phyloP scores from a whole-genome alignment of 2,888 invertebrate genomes.

The Dasysyrphus tricinctus region DNA sequence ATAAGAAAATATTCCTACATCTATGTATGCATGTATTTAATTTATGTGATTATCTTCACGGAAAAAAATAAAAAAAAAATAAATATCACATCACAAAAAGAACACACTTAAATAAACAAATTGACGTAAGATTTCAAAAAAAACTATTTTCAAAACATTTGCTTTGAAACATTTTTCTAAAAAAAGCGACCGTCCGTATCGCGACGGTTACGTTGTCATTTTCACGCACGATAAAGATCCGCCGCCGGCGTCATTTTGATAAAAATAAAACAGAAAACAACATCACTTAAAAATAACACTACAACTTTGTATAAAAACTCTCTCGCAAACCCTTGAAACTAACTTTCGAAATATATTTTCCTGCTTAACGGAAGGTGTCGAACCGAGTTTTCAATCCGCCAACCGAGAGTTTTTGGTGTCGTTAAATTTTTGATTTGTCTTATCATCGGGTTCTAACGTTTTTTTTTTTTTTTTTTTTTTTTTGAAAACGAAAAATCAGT shows the following conservation, averaged over 20 bases:
- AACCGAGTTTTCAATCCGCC: slow-evolving; percentile 4
- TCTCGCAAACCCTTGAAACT: background rate
- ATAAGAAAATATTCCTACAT: background rate
- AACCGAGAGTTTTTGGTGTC: slow-evolving; percentile 29
- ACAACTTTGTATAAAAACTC: background rate
- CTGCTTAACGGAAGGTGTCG: background rate
- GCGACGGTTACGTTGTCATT: slow-evolving; percentile 28
- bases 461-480: slow-evolving; percentile 21
- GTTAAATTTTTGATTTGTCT: slow-evolving; percentile 53
- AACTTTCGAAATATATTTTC: slow-evolving; percentile 10
- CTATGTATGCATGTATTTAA: background rate
- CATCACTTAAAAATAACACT: slow-evolving; percentile 17
- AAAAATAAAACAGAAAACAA: slow-evolving; percentile 12
- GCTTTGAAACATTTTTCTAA: slow-evolving; percentile 11
- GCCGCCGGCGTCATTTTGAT: slow-evolving; percentile 27
- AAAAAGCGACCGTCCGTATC: slow-evolving; percentile 17
- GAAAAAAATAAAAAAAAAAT: too few species aligned
- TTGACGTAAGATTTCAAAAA: slow-evolving; percentile 49
- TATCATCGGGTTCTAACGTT: slow-evolving; percentile 18
- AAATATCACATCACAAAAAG: slow-evolving; percentile 61
- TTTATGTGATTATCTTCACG: background rate
- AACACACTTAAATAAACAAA: slow-evolving; percentile 54
- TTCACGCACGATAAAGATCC: slow-evolving; percentile 35
- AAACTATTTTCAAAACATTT: slow-evolving; percentile 33
- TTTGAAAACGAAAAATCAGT: slow-evolving; percentile 15